These are phyloP conservation scores for Phenacoccus solenopsis DNA, from an alignment of 1,140 invertebrate genomes.

Conservation along the genomic window DNA sequence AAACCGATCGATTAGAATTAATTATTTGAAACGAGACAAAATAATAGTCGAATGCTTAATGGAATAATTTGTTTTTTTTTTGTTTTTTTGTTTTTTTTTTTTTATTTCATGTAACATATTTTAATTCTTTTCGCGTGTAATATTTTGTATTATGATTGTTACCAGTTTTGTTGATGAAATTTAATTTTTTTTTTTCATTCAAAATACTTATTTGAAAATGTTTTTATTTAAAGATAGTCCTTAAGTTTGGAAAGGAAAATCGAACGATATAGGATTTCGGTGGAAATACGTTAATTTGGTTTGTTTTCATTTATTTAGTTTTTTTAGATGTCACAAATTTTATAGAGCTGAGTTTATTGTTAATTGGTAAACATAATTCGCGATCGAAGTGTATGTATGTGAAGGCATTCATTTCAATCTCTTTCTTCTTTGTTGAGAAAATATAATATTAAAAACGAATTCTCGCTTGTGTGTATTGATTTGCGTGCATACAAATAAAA, in stretches of 20 bases:
- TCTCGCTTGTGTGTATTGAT: background rate
- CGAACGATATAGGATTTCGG: too few species aligned
- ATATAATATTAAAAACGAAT: background rate
- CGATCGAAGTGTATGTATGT: background rate
- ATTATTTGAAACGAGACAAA: background rate
- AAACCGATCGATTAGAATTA: too few species aligned
- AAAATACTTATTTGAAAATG: background rate
- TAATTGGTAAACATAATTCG: background rate
- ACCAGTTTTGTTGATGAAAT: background rate
- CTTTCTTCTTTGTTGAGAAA: background rate
- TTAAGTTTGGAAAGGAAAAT: background rate
- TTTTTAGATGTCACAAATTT: too few species aligned
- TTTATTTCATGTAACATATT: background rate
- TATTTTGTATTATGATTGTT: background rate
- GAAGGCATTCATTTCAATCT: too few species aligned
- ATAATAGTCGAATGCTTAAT: background rate
- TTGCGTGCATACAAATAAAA: background rate
- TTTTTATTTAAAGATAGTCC: background rate
- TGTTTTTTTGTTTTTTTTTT: background rate
- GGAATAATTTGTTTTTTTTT: background rate
- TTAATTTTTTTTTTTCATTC: background rate
- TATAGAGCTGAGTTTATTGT: too few species aligned
- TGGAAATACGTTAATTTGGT: background rate
- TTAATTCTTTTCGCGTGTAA: background rate
- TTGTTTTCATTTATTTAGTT: background rate